phyloP scores from a whole-genome alignment of 2,888 invertebrate species.

The Spodoptera picta region DNA sequence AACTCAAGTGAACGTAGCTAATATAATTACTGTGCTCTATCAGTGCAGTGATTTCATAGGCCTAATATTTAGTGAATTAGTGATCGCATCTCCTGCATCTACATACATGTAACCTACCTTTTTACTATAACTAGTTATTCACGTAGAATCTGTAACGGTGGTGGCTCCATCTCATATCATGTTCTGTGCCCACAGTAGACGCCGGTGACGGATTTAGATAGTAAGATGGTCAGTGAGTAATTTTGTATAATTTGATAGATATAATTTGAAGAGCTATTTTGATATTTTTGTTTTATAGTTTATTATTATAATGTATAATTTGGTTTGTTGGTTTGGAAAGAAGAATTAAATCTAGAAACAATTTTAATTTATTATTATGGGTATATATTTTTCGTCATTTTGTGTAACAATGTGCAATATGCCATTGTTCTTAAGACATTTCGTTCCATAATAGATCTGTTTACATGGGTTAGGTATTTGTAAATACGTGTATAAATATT shows the following conservation, averaged over 20 bases:
- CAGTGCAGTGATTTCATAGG: constrained; percentile 30
- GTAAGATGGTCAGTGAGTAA: constrained; percentile 31
- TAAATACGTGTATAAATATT: constrained; percentile 66
- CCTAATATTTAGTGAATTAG: constrained; percentile 45
- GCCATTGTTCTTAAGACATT: constrained; percentile 41
- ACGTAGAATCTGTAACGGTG: constrained; percentile 46
- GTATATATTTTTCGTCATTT: constrained; percentile 21
- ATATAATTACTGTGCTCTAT: constrained; percentile 31
- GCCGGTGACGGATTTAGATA: constrained; percentile 39
- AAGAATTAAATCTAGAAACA: constrained; percentile 12
- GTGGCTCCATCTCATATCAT: constrained; percentile 41
- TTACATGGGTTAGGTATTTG: constrained; percentile 62
- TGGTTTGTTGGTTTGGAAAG: constrained; percentile 28
- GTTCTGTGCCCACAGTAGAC: constrained; percentile 27
- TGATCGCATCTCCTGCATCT: constrained; percentile 37
- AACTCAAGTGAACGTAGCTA: constrained; percentile 17
- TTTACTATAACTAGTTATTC: constrained; percentile 24
- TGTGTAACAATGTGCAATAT: constrained; percentile 22
- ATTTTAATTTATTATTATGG: constrained; percentile 23
- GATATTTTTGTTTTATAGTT: constrained; percentile 40
- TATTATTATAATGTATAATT: constrained; percentile 30
- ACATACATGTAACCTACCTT: constrained; percentile 11
- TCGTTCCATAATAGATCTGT: constrained; percentile 61
- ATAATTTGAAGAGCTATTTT: constrained; percentile 29
- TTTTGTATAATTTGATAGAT: constrained; percentile 12